Evolutionary conservation across 2,113 vertebrate genomes (phyloP), one percentile per base, ranked within the genome.

Genomic region (Rhinoptilus africanus): DNA sequence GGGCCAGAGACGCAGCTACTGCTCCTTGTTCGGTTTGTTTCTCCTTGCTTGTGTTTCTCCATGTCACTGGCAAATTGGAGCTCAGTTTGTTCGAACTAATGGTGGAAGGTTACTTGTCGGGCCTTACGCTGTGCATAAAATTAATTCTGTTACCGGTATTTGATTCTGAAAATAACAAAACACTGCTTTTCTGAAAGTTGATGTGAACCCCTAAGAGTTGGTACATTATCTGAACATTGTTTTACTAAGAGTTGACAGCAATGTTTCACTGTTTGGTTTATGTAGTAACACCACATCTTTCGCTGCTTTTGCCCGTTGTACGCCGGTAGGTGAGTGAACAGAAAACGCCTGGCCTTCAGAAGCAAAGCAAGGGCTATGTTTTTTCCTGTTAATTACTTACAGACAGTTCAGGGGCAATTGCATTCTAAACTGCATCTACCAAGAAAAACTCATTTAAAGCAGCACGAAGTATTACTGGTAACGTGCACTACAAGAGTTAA

Each of bases 241-340:
- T 73, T 32, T 30, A 35, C 14, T 51, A 26, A 60, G 30, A 64
- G 34, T 1, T 81, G 26, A 43, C 35, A 77, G 27, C 47, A 68
- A 27, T 34, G 10, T 60, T 79, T 53, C 21, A 23, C 17, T 66
- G 4, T 28, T 37, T 28, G 3, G 20, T 75, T 18, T 2, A 23
- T n/a, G 19, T 22, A 66, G 2, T 28, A 59, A 15, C 3, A 45
- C 19, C 21, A 1, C 3, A 37, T n/a, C 11, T 68, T 72, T 50
- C 48, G 32, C 10, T 63, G 23, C 27, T 27, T 43, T 48, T 84
- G 17, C 23, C 6, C 18, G 2, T 18, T 34, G 6, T 24, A 3
- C 8, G 5, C 22, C 7, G 3, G 21, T 8, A 30, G 20, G 22
- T 50, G 13, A 1, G 5, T 12, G 17, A 24, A 3, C 23, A 19